phyloP scores from a whole-genome alignment of 2,113 vertebrate genomes.

The Fulica atra region DNA sequence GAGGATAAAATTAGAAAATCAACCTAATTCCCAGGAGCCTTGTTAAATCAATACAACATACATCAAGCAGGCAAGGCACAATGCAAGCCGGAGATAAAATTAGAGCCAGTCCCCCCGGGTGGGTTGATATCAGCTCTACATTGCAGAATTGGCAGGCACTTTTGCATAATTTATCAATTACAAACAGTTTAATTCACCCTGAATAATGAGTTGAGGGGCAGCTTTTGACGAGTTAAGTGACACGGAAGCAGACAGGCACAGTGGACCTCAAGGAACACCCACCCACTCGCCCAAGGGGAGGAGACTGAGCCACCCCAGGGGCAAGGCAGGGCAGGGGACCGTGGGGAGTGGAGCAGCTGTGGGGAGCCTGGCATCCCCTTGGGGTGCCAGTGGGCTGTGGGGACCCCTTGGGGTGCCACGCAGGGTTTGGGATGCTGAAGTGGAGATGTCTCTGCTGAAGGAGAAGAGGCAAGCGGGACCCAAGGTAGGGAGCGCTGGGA shows the following conservation, averaged over 20 bases:
- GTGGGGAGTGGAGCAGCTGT: rapidly evolving
- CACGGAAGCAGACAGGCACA: rapidly evolving
- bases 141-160: constrained; percentile 59
- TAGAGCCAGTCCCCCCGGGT: constrained; percentile 57
- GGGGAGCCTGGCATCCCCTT: rapidly evolving
- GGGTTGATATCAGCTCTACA: constrained; percentile 54
- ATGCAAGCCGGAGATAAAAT: constrained; percentile 66
- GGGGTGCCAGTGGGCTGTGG: rapidly evolving
- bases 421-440: not conserved
- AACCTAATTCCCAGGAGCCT: constrained; percentile 67
- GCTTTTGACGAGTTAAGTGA: not conserved
- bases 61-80: constrained; percentile 66
- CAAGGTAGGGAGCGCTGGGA: not conserved
- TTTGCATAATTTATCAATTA: constrained; percentile 77
- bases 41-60: constrained; percentile 72
- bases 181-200: constrained; percentile 49
- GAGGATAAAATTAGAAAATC: constrained; percentile 73
- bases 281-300: rapidly evolving
- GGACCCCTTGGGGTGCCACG: not conserved
- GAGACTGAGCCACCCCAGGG: rapidly evolving
- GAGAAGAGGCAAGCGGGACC: not conserved
- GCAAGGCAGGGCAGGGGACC: not conserved
- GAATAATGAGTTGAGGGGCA: not conserved
- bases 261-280: not conserved
- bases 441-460: not conserved